Evolutionary conservation across 1,140 invertebrate genomes (phyloP), one percentile per base, ranked within the genome.

Genomic region (Sarcophaga bullata): DNA sequence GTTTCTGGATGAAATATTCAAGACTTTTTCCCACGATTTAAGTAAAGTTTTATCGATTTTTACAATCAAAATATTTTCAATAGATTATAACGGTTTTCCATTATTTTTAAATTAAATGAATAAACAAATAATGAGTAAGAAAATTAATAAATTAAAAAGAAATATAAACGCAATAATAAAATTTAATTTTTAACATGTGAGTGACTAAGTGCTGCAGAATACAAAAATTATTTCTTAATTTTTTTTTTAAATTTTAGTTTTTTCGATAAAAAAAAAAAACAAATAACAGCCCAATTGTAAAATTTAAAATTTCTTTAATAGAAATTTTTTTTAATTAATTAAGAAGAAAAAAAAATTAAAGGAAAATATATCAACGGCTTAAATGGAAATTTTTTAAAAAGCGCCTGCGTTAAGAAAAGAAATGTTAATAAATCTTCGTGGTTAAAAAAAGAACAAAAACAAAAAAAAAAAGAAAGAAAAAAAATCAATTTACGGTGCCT

Each of bases 401-500:
- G 62, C 62, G 62, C 62, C 17, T 68, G 62, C n/a, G 11, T 58
- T n/a, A 7, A n/a, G n/a, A n/a, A 58, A 25, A 25, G 47, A 75
- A 47, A 75, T 75, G 6, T 47, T 75, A 47, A 75, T 75, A 75
- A 75, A 75, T 75, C 73, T 48, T 75, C 73, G 62, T 68, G 9
- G 62, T 19, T 68, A 19, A 47, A 8, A 50, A 76, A n/a, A n/a
- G n/a, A n/a, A n/a, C n/a, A n/a, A n/a, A n/a, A n/a, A n/a, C n/a
- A n/a, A n/a, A 76, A 13, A 47, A 19, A 17, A 8, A 6, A 72
- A 54, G 5, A 54, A 48, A 50, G 10, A 15, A 50, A 78, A 78
- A 78, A 78, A 78, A 78, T 78, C 75, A 78, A 78, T 78, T 9
- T 78, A 78, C 48, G 15, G 19, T 25, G 52, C 75, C n/a, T 50